Evolutionary conservation across 2,113 vertebrate species (phyloP), one percentile per base, ranked within the genome.

Genomic region (Atrichornis clamosus): DNA sequence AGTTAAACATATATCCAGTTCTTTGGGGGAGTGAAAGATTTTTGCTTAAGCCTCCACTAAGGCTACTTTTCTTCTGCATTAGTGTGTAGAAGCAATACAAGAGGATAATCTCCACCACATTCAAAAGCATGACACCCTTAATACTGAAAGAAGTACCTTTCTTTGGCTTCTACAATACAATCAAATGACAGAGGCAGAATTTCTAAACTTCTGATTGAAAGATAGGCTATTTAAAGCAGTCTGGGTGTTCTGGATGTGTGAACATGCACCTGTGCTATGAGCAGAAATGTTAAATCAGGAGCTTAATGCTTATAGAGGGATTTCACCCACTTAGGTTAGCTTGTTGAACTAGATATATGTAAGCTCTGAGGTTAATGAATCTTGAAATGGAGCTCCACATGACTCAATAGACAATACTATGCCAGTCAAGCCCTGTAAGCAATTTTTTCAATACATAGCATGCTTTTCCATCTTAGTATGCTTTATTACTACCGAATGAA

Each of bases 341-440:
- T 95, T 96, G 79, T 94, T 96, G 47, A 96, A 85, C 58, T 53
- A 95, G 88, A 87, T 92, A 79, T 90, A 91, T 69, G 80, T 83
- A 97, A 97, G 62, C 82, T 84, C 73, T 72, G 95, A 83, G 85
- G 68, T 80, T 96, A 97, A 96, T 95, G 93, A 96, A 96, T 93
- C 76, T 70, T 87, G n/a, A 84, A 88, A 83, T 11, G 18, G 15
- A 56, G 58, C 69, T 87, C 44, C 78, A 59, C 59, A 28, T 79
- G 83, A 80, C 56, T 94, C 76, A 67, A n/a, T 8, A 86, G 59
- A 46, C 69, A 93, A 44, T 13, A 64, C 28, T 44, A 42, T 82
- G 53, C 65, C 86, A 89, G 39, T 84, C 90, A 95, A 92, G 24
- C 70, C 2, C 0, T 60, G 52, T 59, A 76, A 95, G 84, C 50